Base-by-base conservation (phyloP, 2,113 vertebrate species). In the Psephotus haematonotus region DNA sequence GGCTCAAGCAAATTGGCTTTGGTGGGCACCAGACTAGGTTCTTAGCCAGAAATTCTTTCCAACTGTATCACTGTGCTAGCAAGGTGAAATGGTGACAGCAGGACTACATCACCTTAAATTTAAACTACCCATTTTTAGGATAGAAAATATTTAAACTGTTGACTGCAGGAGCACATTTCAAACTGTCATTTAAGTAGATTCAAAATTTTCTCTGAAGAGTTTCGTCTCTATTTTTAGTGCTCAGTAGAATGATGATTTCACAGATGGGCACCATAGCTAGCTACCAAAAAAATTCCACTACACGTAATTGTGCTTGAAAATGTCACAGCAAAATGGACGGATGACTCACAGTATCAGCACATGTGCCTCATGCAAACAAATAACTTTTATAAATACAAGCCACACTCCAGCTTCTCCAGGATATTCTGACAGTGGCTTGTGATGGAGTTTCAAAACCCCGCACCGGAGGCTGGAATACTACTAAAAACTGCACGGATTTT, bases 231-330 rank as follows among this genome's bases (percentile, higher is more conserved):
- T 96, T 97, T 97, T 95, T 94, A 95, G 97, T 86, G 72, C 86
- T 95, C 57, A 35, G 92, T 95, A 96, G 88, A 94, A 96, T 97
- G 93, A 97, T 92, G 96, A 97, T 94, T 96, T 97, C 97, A 97
- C 98, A 98, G 95, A 98, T 97, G 97, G 98, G 96, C 94, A 96
- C 96, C 96, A 97, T 82, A 96, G 90, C 97, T 95, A 97, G 94
- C 93, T 95, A 95, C 91, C 93, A 95, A 96, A 97, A 97, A 97
- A 95, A 96, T 94, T 97, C 94, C 96, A 95, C 96, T 96, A 95
- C 93, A 97, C 94, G 92, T 94, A 97, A 97, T 94, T 97, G 95
- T 97, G 94, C 95, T 98, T 89, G 93, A 97, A 98, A 97, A 98
- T 98, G 97, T 96, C 97, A 95, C 96, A 83, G 90, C 86, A 62